These are phyloP conservation scores for Apis laboriosa DNA, from an alignment of 1,140 invertebrate genomes.

Conservation along the genomic window DNA sequence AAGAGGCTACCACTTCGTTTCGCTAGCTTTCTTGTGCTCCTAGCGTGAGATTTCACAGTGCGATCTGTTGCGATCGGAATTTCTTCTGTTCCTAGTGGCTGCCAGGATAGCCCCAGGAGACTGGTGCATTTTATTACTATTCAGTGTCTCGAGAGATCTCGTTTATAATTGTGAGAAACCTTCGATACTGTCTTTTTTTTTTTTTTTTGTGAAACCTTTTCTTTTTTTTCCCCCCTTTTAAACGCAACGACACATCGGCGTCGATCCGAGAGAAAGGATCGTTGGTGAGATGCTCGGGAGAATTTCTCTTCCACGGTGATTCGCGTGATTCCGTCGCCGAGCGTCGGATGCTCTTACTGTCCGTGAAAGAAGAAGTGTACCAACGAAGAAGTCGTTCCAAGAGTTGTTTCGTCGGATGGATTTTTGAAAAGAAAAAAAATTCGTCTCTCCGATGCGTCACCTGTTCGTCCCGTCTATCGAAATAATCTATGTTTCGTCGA, in stretches of 20 bases:
- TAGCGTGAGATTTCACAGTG: constrained; percentile 20
- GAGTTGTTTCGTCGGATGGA: not conserved
- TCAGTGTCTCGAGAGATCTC: not conserved
- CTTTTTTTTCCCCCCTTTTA: too few species aligned
- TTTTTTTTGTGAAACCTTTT: not conserved
- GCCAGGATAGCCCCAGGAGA: not conserved
- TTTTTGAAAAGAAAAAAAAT: not conserved
- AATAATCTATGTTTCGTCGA: too few species aligned
- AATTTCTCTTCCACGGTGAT: constrained; percentile 28
- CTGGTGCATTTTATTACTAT: not conserved
- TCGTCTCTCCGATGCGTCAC: not conserved
- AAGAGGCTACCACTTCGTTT: constrained; percentile 19
- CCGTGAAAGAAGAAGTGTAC: not conserved
- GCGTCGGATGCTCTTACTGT: constrained; percentile 49
- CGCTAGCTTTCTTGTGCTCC: constrained; percentile 29
- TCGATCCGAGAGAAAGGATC: not conserved
- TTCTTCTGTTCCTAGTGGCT: not conserved
- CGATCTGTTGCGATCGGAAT: not conserved
- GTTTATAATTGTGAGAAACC: not conserved
- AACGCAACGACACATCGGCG: too few species aligned
- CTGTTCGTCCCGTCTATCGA: not conserved
- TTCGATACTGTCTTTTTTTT: not conserved
- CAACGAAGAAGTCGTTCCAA: not conserved
- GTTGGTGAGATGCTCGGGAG: constrained; percentile 30
- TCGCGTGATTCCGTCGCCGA: constrained; percentile 48